Percentiles rank a stretch among this genome's conserved stretches.
Conservation (phyloP, 2,888 invertebrate genomes). For the Cantharis rufa region DNA sequence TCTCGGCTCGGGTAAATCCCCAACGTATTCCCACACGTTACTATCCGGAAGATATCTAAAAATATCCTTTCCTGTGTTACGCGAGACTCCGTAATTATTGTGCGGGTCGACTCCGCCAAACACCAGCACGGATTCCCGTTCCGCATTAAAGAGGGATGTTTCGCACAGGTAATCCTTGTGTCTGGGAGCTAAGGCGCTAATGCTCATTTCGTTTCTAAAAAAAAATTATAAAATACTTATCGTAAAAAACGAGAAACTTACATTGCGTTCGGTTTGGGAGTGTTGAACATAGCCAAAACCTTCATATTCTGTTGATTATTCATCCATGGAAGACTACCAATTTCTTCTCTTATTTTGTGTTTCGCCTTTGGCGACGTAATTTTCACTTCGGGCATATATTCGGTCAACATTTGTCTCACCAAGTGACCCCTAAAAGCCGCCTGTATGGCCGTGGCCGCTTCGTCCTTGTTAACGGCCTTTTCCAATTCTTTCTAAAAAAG, state of each 20-base stretch:
- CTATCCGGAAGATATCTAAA: constrained; percentile 62
- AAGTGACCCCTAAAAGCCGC: constrained; percentile 46
- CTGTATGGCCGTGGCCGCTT: constrained; percentile 52
- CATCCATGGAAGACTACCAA: background rate
- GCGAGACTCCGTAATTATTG: constrained; percentile 59
- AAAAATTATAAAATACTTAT: background rate
- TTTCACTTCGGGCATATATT: constrained; percentile 33
- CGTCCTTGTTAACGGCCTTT: constrained; percentile 41
- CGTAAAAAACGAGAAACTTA: background rate
- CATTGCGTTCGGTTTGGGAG: background rate
- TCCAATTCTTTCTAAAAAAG: background rate
- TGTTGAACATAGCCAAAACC: constrained; percentile 12
- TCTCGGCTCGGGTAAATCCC: constrained; percentile 70
- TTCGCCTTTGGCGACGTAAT: background rate
- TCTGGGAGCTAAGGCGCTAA: constrained; percentile 31
- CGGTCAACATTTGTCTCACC: constrained; percentile 45
- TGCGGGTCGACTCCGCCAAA: constrained; percentile 74
- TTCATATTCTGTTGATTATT: background rate
- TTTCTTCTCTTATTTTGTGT: background rate
- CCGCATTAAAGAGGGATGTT: constrained; percentile 62
- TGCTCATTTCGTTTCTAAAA: constrained; percentile 35
- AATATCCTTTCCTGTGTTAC: constrained; percentile 68
- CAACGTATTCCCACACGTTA: constrained; percentile 70
- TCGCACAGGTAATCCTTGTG: constrained; percentile 57
- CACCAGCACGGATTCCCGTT: constrained; percentile 66